These are phyloP conservation scores for Drusus annulatus DNA, from an alignment of 1,140 invertebrate species.

Conservation along the genomic window DNA sequence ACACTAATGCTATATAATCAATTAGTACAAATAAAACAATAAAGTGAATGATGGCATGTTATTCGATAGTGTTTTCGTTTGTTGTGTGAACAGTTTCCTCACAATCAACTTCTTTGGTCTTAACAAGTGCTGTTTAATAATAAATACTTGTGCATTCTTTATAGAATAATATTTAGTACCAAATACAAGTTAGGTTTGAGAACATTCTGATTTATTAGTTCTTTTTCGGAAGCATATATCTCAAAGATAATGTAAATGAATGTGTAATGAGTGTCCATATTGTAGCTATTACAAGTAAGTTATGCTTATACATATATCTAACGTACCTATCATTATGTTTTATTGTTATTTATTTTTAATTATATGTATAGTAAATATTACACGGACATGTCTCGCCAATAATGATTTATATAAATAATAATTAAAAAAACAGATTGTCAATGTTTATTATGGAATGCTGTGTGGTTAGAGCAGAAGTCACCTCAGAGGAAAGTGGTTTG, in stretches of 20 bases:
- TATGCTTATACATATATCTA: slow-evolving; percentile 53
- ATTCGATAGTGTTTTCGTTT: not conserved
- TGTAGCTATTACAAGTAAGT: slow-evolving; percentile 48
- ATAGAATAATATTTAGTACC: slow-evolving; percentile 33
- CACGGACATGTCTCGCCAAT: slow-evolving; percentile 51
- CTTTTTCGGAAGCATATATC: slow-evolving; percentile 16
- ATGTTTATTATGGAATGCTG: slow-evolving; percentile 45
- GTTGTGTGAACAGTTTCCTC: not conserved
- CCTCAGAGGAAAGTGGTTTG: slow-evolving; percentile 35
- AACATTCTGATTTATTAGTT: slow-evolving; percentile 10
- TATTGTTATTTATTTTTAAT: slow-evolving; percentile 56
- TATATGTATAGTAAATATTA: slow-evolving; percentile 48
- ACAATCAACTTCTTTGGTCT: slow-evolving; percentile 3
- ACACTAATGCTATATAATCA: slow-evolving; percentile 42
- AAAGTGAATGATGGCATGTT: slow-evolving; percentile 31
- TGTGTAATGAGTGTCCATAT: slow-evolving; percentile 55
- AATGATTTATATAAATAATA: slow-evolving; percentile 49
- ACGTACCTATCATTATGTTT: slow-evolving; percentile 50
- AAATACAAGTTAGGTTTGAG: slow-evolving; percentile 12
- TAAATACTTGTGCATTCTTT: slow-evolving; percentile 27
- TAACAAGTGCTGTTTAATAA: slow-evolving; percentile 12
- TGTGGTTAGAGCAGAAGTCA: slow-evolving; percentile 3
- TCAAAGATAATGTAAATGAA: slow-evolving; percentile 47
- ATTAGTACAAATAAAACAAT: slow-evolving; percentile 50
- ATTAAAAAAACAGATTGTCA: slow-evolving; percentile 47